phyloP scores from a whole-genome alignment of 2,888 invertebrate genomes.

The Coelopa pilipes region DNA sequence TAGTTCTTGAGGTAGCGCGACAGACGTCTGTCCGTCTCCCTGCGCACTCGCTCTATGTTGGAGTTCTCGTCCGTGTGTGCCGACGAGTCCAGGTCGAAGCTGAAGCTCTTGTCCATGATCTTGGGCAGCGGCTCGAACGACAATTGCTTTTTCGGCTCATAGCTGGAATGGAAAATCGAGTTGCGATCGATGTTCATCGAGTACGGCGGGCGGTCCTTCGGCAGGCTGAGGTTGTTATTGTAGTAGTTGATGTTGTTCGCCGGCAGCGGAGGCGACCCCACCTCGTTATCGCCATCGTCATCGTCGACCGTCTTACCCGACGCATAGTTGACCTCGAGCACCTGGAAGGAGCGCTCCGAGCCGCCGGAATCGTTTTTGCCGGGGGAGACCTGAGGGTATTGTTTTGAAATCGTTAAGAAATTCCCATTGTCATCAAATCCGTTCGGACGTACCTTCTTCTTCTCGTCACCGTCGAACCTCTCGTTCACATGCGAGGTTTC shows the following conservation, averaged over 20 bases:
- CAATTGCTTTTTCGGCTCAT: conserved; percentile 44
- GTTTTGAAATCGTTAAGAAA: too few species aligned
- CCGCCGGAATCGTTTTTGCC: neutral
- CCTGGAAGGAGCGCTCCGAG: conserved; percentile 47
- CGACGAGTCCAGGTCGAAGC: conserved; percentile 51
- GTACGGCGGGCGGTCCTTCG: conserved; percentile 44
- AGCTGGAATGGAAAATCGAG: conserved; percentile 59
- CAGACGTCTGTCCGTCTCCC: conserved; percentile 57
- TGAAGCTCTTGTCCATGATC: conserved; percentile 40
- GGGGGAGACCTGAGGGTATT: neutral
- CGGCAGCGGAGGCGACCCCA: conserved; percentile 34
- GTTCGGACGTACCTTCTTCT: too few species aligned
- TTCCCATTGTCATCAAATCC: neutral
- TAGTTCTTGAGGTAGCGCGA: conserved; percentile 63
- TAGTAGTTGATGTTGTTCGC: conserved; percentile 32
- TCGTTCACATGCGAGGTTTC: conserved; percentile 57
- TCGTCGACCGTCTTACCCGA: neutral
- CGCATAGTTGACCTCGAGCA: conserved; percentile 49
- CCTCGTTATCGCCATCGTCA: neutral
- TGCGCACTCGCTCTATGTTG: conserved; percentile 55
- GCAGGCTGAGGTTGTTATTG: conserved; percentile 38
- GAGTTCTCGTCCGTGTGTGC: conserved; percentile 50
- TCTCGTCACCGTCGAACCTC: neutral
- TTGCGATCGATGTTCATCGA: conserved; percentile 59
- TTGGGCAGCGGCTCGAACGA: conserved; percentile 49